phyloP scores from a whole-genome alignment of 2,888 invertebrate species.

The Chrysina gloriosa region DNA sequence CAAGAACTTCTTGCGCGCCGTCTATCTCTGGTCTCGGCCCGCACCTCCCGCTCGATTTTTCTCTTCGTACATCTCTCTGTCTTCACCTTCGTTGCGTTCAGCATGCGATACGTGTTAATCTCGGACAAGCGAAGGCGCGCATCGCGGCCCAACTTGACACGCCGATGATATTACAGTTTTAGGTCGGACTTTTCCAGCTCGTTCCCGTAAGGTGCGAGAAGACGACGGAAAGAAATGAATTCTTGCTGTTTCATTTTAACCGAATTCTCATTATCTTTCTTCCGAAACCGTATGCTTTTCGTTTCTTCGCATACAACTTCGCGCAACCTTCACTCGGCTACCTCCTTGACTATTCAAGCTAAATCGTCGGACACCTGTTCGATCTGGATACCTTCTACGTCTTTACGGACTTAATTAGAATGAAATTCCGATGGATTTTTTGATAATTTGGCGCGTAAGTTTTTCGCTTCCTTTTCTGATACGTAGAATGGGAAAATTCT shows the following conservation, averaged over 20 bases:
- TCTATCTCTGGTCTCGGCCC: neutral
- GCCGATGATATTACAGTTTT: conserved; percentile 35
- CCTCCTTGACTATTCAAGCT: conserved; percentile 42
- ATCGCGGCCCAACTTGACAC: conserved; percentile 20
- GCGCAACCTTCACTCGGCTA: conserved; percentile 27
- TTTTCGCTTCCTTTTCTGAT: neutral
- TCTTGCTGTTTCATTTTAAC: conserved; percentile 12
- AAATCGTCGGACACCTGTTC: conserved; percentile 46
- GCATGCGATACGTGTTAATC: conserved; percentile 34
- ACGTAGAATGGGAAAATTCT: no score
- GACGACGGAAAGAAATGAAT: conserved; percentile 6
- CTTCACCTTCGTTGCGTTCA: conserved; percentile 8
- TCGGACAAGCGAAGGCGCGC: conserved; percentile 21
- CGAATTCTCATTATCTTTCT: conserved; percentile 25
- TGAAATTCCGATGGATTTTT: conserved; percentile 27
- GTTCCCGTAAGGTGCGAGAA: neutral
- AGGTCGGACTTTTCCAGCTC: conserved; percentile 11
- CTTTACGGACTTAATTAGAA: conserved; percentile 38
- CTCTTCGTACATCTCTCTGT: conserved; percentile 1
- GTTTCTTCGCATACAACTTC: neutral
- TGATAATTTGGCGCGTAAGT: conserved; percentile 17
- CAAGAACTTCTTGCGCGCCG: conserved; percentile 46
- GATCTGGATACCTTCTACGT: conserved; percentile 34
- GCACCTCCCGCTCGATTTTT: conserved; percentile 10
- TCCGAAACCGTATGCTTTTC: neutral